Evolutionary conservation across 2,797 vertebrate species (phyloP).

Genomic region (Echeneis naucrates): DNA sequence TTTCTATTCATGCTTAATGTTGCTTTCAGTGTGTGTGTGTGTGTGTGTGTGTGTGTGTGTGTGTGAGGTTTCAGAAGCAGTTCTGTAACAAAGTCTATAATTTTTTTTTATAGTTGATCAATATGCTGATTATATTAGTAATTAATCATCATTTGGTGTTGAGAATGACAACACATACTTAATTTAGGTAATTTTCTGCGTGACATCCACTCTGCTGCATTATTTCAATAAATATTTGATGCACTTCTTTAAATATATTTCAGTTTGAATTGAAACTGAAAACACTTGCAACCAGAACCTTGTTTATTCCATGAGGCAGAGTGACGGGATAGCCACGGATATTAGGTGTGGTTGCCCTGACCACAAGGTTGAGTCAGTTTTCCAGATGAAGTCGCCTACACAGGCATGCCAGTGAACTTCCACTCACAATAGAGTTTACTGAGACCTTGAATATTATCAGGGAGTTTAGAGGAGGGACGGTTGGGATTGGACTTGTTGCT

Average conservation of each 20-base stretch:
- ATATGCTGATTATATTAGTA: neutral
- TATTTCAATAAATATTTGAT: conserved; percentile 4
- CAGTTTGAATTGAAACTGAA: conserved; percentile 9
- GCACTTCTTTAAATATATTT: neutral
- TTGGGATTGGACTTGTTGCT: conserved; percentile 30
- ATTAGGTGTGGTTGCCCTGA: conserved; percentile 64
- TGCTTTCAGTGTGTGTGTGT: neutral
- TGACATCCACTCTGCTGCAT: neutral
- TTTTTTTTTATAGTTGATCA: neutral
- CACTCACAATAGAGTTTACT: conserved; percentile 54
- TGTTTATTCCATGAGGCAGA: conserved; percentile 23
- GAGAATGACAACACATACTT: neutral
- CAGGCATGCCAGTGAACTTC: conserved; percentile 59
- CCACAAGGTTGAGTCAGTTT: conserved; percentile 73
- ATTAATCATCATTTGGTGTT: too few relatives aligned
- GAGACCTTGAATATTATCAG: conserved; percentile 20
- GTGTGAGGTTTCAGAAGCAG: neutral
- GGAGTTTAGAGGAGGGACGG: neutral
- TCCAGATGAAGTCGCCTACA: conserved; percentile 60
- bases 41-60: too few relatives aligned
- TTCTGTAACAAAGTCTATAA: neutral
- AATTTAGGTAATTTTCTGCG: too few relatives aligned
- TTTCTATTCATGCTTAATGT: neutral
- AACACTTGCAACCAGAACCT: neutral
- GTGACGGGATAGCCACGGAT: conserved; percentile 14